phyloP scores from a whole-genome alignment of 2,113 vertebrate species.

The Oncorhynchus masou region DNA sequence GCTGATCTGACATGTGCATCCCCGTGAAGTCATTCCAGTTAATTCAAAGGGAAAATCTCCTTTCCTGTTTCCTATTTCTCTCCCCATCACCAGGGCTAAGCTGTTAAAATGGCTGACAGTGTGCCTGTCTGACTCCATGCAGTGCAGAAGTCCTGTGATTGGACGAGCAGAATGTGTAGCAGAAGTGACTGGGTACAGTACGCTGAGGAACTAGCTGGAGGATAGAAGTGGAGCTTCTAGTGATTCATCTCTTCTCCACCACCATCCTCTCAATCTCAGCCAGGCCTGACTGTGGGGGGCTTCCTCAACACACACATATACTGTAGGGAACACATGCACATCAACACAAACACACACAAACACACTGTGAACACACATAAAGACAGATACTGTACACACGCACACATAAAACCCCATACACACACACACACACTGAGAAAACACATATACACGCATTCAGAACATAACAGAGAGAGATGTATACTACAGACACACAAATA shows the following conservation, averaged over 20 bases:
- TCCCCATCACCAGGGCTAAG: not conserved
- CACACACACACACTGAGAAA: no score
- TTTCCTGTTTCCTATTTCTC: constrained; percentile 26
- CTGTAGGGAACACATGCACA: not conserved
- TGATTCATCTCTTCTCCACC: not conserved
- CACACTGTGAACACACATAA: not conserved
- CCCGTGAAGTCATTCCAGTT: constrained; percentile 17
- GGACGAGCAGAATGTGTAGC: not conserved
- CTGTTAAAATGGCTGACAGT: constrained; percentile 41
- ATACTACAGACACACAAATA: no score
- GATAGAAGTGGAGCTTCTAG: not conserved
- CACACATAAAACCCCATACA: not conserved
- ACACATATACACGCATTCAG: no score
- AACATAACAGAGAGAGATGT: no score
- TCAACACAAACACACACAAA: not conserved
- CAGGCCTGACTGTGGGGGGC: not conserved
- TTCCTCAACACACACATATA: not conserved
- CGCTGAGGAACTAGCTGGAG: not conserved
- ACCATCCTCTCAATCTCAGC: not conserved
- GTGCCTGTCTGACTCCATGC: constrained; percentile 14
- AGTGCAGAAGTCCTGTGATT: constrained; percentile 21
- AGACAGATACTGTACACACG: not conserved
- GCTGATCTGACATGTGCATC: constrained; percentile 7
- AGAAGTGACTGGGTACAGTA: not conserved
- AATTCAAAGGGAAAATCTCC: constrained; percentile 22